These are phyloP conservation scores for Drosophila merina DNA, from an alignment of 2,888 invertebrate species.

Conservation along the genomic window DNA sequence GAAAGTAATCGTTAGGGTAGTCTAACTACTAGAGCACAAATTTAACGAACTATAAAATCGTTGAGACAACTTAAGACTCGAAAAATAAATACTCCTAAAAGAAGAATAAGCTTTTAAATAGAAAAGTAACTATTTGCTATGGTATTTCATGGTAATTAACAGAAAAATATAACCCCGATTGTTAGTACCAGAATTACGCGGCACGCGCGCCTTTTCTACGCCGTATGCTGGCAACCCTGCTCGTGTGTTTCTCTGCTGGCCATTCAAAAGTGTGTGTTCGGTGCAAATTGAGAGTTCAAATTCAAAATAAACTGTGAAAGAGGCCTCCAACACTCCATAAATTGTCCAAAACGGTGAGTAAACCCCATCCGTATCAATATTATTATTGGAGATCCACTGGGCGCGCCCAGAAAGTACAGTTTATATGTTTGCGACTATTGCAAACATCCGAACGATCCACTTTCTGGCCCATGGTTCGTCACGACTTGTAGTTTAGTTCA, in stretches of 20 bases:
- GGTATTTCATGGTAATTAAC: not conserved
- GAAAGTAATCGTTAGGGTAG: not conserved
- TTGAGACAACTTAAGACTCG: too few relatives aligned
- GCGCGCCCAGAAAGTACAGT: not conserved
- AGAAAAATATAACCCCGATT: conserved; percentile 12
- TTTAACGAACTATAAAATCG: not conserved
- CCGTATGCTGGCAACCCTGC: conserved; percentile 48
- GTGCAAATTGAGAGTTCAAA: conserved; percentile 43
- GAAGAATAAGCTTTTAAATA: not conserved
- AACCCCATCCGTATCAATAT: not conserved
- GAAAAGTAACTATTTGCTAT: not conserved
- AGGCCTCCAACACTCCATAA: conserved; percentile 29
- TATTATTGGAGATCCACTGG: not conserved
- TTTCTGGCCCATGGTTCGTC: not conserved
- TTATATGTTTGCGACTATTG: conserved; percentile 18
- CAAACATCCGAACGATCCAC: conserved; percentile 14
- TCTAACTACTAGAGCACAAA: not conserved
- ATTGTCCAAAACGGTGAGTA: conserved; percentile 56
- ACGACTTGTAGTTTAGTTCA: not conserved
- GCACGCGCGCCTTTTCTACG: conserved; percentile 35
- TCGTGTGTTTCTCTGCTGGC: conserved; percentile 58
- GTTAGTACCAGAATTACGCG: conserved; percentile 6
- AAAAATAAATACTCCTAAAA: not conserved
- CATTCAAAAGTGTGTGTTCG: conserved; percentile 75
- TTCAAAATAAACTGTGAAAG: conserved; percentile 51